These are phyloP conservation scores for Anarhynchus alexandrinus DNA, from an alignment of 2,113 vertebrate genomes.

Conservation along the genomic window DNA sequence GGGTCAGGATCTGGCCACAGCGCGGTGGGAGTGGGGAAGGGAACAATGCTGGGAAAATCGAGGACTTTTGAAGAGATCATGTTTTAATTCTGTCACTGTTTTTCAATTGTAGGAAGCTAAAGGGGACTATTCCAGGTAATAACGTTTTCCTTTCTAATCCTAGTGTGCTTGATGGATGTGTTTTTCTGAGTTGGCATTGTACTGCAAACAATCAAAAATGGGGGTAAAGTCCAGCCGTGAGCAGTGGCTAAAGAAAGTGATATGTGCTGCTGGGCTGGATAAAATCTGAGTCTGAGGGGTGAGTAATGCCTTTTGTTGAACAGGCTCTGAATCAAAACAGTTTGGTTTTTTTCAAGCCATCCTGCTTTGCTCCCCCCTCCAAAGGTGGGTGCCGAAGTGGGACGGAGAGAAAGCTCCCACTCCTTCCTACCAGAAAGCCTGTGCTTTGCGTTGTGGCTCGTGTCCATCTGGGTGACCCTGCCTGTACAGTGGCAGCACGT, in stretches of 20 bases:
- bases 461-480: background rate
- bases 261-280: slow-evolving; percentile 21
- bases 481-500: background rate
- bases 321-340: slow-evolving; percentile 6
- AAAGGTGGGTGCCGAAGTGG: background rate
- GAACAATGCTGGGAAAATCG: slow-evolving; percentile 63
- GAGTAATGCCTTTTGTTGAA: slow-evolving; percentile 63
- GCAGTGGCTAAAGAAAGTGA: background rate
- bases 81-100: slow-evolving; percentile 61
- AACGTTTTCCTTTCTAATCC: slow-evolving; percentile 60
- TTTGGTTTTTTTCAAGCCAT: background rate
- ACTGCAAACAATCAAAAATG: slow-evolving; percentile 18
- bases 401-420: background rate
- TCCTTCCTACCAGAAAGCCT: background rate
- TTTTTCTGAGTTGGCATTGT: slow-evolving; percentile 52
- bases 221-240: background rate
- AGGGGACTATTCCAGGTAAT: slow-evolving; percentile 94
- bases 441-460: background rate
- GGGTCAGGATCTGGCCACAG: background rate
- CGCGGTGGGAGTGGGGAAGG: slow-evolving; percentile 35
- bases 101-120: slow-evolving; percentile 88
- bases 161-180: slow-evolving; percentile 33
- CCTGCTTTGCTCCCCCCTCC: background rate
- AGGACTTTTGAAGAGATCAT: slow-evolving; percentile 4
- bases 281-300: slow-evolving; percentile 35